A percentile compares a stretch with the other conserved stretches of the same genome.
Evolutionary conservation across 2,797 vertebrate species (phyloP).

Genomic region (Acipenser transmontanus): DNA sequence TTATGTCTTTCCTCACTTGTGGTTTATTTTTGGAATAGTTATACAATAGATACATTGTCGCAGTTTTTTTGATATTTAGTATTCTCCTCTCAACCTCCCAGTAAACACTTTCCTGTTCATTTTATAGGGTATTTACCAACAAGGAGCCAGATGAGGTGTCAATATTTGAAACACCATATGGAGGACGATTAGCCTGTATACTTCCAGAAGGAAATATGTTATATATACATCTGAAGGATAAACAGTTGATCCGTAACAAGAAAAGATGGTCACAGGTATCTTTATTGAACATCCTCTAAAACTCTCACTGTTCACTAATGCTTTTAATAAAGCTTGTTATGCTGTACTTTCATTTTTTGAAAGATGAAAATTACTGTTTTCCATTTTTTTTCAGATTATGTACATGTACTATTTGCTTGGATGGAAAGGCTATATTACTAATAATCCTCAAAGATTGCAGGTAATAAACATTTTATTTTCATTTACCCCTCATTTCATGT

Average conservation of each 20-base stretch:
- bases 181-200: constrained; percentile 60
- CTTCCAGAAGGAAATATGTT: constrained; percentile 70
- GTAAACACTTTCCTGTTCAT: background rate
- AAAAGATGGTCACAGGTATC: constrained; percentile 75
- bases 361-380: constrained; percentile 1
- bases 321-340: no score
- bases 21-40: no score
- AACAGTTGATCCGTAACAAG: constrained; percentile 62
- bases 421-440: constrained; percentile 65
- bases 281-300: no score
- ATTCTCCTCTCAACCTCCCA: no score
- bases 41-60: no score
- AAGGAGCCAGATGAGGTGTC: constrained; percentile 70
- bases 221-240: constrained; percentile 68
- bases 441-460: constrained; percentile 59
- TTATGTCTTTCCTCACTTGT: no score
- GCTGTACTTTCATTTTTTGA: no score
- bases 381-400: constrained; percentile 59
- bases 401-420: constrained; percentile 73
- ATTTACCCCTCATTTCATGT: no score
- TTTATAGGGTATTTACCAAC: constrained; percentile 62
- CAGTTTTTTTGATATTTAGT: no score
- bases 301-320: no score
- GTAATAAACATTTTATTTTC: constrained; percentile 33
- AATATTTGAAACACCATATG: constrained; percentile 63